phyloP scores from a whole-genome alignment of 2,797 vertebrate species.

The Okamejei kenojei region DNA sequence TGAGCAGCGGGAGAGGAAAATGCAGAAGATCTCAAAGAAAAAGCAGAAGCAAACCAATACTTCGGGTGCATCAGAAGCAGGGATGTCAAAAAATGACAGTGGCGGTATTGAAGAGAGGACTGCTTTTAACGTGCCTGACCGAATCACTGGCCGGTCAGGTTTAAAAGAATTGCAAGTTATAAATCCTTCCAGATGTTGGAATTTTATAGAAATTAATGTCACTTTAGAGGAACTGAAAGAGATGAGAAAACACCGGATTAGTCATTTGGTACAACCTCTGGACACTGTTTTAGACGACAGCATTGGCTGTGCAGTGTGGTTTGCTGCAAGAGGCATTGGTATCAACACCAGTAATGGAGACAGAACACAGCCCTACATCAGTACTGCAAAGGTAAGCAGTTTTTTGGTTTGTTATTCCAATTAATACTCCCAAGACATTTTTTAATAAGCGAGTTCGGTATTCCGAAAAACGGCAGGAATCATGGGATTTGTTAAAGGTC shows the following conservation, averaged over 20 bases:
- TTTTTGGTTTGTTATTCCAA: too few relatives aligned
- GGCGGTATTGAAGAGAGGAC: not conserved
- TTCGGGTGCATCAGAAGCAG: slow-evolving; percentile 37
- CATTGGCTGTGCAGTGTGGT: slow-evolving; percentile 94
- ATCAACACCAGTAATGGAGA: slow-evolving; percentile 50
- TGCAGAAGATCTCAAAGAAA: slow-evolving; percentile 40
- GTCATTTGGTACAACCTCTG: slow-evolving; percentile 74
- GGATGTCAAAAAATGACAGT: not conserved
- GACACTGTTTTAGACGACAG: slow-evolving; percentile 90
- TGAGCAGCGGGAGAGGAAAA: slow-evolving; percentile 52
- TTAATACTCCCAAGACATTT: too few relatives aligned
- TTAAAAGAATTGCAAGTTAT: slow-evolving; percentile 68
- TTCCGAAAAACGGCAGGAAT: too few relatives aligned
- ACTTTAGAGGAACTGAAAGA: slow-evolving; percentile 71
- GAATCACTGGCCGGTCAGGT: slow-evolving; percentile 76
- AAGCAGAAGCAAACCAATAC: slow-evolving; percentile 44
- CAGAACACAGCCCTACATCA: slow-evolving; percentile 57
- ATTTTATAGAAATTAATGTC: slow-evolving; percentile 87
- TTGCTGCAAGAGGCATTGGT: slow-evolving; percentile 79
- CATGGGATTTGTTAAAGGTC: too few relatives aligned
- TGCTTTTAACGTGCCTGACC: slow-evolving; percentile 74
- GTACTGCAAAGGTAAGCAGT: slow-evolving; percentile 72
- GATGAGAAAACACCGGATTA: slow-evolving; percentile 60
- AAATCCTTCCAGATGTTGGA: slow-evolving; percentile 75
- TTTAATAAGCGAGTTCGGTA: too few relatives aligned